Evolutionary conservation across 2,888 invertebrate genomes (phyloP), one percentile per base, ranked within the genome.

Genomic region (Anthophora plumipes): DNA sequence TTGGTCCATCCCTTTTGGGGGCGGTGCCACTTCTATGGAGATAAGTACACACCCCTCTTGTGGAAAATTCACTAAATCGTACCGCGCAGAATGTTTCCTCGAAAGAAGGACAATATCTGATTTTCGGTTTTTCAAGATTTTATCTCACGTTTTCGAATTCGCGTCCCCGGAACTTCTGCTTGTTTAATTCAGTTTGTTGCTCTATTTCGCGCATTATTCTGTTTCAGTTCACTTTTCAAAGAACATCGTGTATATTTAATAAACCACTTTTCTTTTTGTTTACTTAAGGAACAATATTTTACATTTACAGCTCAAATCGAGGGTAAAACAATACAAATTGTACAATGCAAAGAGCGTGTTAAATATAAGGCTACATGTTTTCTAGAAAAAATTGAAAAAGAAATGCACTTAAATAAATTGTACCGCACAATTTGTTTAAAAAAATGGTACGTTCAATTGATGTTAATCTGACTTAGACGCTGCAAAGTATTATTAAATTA

Each of bases 21-120:
- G 83, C 60, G 86, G 64, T 20, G 22, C 82, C 61, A 72, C 55
- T 39, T 39, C 64, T 64, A 60, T 61, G 78, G 80, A 74, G 73
- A 76, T 80, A 80, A 77, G 84, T 73, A 80, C 82, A 81, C 81
- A 82, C 81, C 82, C 80, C 80, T 80, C 68, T 81, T 63, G 74
- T 80, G 81, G 81, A 81, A 80, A 80, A 81, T 81, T 81, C 81
- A 67, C 81, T 80, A 80, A 83, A 83, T 83, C 84, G 73, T 78
- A 73, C 60, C 70, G 76, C 73, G 83, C 68, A 80, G 71, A 83
- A 61, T 68, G 68, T 74, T 74, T 69, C 67, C 52, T 78, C 79
- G 55, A 48, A 72, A 80, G 81, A 72, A 60, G 50, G 72, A 52
- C 48, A 55, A 59, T 72, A 67, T 67, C 66, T 68, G 57, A 73